phyloP scores from a whole-genome alignment of 53 echinoderm and acorn worm genomes.

The Hippasteria phrygiana region DNA sequence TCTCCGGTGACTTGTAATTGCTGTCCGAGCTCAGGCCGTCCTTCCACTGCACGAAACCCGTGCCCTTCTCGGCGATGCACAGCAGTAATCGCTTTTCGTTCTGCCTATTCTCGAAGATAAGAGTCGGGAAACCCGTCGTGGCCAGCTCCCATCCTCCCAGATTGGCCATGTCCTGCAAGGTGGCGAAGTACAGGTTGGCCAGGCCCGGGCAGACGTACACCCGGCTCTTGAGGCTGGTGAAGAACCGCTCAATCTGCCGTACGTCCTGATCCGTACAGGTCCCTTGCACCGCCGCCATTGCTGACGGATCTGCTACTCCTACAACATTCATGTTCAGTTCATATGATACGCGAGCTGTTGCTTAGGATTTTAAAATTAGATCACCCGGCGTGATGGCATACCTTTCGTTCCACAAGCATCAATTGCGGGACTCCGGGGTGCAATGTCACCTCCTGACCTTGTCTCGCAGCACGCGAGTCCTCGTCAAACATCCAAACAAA shows the following conservation, averaged over 20 bases:
- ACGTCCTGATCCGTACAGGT: constrained; percentile 84
- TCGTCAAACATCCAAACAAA: constrained; percentile 45
- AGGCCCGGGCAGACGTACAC: constrained; percentile 96
- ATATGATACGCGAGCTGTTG: background rate
- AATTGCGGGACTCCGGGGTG: constrained; percentile 7
- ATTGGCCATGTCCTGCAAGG: constrained; percentile 90
- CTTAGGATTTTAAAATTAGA: constrained; percentile 40
- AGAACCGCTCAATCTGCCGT: constrained; percentile 90
- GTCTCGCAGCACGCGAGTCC: constrained; percentile 40
- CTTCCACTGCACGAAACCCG: constrained; percentile 94
- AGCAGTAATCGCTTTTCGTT: constrained; percentile 74
- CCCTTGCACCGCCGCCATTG: constrained; percentile 22
- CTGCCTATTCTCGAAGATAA: constrained; percentile 80
- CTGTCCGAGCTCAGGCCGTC: constrained; percentile 75
- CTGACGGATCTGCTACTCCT: constrained; percentile 10
- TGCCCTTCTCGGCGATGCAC: constrained; percentile 93
- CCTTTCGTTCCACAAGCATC: constrained; percentile 58
- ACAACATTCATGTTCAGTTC: constrained; percentile 63
- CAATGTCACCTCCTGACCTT: constrained; percentile 59
- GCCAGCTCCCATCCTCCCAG: constrained; percentile 94
- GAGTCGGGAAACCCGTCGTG: constrained; percentile 91
- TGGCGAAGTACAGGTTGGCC: constrained; percentile 91
- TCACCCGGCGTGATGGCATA: constrained; percentile 42
- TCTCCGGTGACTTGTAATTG: constrained; percentile 88
- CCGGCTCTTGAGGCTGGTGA: constrained; percentile 88